Evolutionary conservation across 35 echinoderm and acorn worm species (phyloP).

Genomic region (Ophiothrix spiculata): DNA sequence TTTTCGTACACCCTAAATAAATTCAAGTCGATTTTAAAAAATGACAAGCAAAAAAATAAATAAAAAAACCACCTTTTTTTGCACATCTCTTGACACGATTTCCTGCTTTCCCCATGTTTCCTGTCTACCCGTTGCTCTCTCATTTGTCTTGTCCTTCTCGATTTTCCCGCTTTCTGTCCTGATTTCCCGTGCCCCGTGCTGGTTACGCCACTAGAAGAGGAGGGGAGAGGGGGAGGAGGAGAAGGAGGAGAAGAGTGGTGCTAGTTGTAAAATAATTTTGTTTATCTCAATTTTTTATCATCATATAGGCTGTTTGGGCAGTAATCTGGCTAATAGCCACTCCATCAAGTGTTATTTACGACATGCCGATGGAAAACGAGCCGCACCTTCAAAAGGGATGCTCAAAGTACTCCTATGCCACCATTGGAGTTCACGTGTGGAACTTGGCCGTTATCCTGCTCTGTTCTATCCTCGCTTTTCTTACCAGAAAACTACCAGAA

Average conservation of each 20-base stretch:
- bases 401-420: constrained; percentile 28
- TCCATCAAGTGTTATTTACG: constrained; percentile 42
- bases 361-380: constrained; percentile 53
- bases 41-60: too few species aligned
- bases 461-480: constrained; percentile 85
- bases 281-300: not conserved
- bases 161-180: too few species aligned
- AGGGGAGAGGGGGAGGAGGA: too few species aligned
- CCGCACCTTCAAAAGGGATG: constrained; percentile 55
- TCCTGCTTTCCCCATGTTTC: too few species aligned
- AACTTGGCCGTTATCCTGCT: constrained; percentile 72
- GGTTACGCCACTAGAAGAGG: too few species aligned
- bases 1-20: too few species aligned
- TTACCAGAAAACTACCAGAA: constrained; percentile 82
- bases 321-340: constrained; percentile 54
- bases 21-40: too few species aligned
- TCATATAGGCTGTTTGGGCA: constrained; percentile 57
- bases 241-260: not conserved
- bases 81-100: too few species aligned
- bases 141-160: too few species aligned
- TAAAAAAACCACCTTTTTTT: too few species aligned
- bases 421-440: constrained; percentile 60
- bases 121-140: too few species aligned
- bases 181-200: too few species aligned
- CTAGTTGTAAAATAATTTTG: not conserved